Base-by-base conservation (phyloP, 2,797 vertebrate genomes). In the Lophius americanus region DNA sequence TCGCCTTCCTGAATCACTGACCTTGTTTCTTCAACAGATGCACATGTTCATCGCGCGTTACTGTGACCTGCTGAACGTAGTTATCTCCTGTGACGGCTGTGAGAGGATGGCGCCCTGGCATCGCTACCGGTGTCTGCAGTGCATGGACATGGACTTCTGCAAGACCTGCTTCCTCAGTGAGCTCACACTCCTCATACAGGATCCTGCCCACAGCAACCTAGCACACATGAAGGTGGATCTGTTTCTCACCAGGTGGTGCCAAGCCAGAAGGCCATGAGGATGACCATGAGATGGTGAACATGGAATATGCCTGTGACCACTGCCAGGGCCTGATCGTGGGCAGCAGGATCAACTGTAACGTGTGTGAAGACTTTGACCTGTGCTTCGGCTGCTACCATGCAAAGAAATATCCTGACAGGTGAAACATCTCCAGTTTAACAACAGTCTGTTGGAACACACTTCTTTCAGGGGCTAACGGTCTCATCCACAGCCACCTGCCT, bases 31-130 rank as follows among this genome's bases (percentile, higher is more conserved):
- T 73, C 51, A 55, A 37, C 66, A 99, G 98, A 99, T 99, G 97
- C 97, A 99, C 90, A 97, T 99, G 97, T 99, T 99, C 86, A 97
- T 99, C 3, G 96, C 97, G 8, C 96, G 98, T 35, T 98, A 99
- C 71, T 98, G 96, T 37, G 96, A 99, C 87, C 93, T 97, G 75
- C 81, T 99, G 9, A 98, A 97, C 0, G 96, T 99, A 54, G 98
- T 99, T 84, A 99, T 99, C 38, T 98, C 97, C 13, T 99, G 98
- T 2, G 96, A 99, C 0, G 97, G 98, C 14, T 99, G 98, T 6
- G 96, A 99, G 67, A 94, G 97, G 68, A 99, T 99, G 41, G 96
- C 97, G 0, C 97, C 96, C 0, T 98, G 96, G 95, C 96, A 98
- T 69, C 96, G 97, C 39, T 99, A 99, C 89, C 91, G 96, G 68